Base-by-base conservation (phyloP, 2,113 vertebrate genomes). In the Agapornis roseicollis region DNA sequence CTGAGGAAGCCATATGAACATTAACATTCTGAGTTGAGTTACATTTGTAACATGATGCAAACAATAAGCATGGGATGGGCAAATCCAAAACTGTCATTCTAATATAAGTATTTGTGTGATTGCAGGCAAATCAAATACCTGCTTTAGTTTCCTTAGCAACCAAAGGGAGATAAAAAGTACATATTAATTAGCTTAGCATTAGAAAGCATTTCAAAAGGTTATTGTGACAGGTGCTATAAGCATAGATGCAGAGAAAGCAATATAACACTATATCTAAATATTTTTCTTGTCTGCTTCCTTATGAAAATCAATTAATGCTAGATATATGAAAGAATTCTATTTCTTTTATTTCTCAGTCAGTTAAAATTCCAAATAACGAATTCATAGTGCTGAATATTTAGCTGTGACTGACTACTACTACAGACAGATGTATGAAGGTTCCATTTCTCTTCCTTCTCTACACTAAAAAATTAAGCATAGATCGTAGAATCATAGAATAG, bases 321-420 rank as follows among this genome's bases (percentile, higher is more conserved):
- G 10, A 5, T 41, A 33, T 66, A 65, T 49, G 27, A 47, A 73
- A 94, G 42, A 66, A 11, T 18, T 85, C 70, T 61, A 65, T 70
- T 65, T 74, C 35, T 76, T 85, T 61, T 55, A 86, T 78, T 87
- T 85, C 65, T 87, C 89, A 87, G 42, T 71, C 55, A 71, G 42
- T 81, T 91, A 77, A 91, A 96, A 93, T 53, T 17, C 7, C 56
- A 89, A 89, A 70, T 85, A 94, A 93, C 20, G 56, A 93, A 47
- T 81, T 94, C 61, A 64, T 46, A 39, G 25, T 13, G 44, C 58
- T 71, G 83, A 88, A 88, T 13, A 56, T 68, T 90, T 72, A 60
- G 53, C 50, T 71, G 60, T 81, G 73, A 90, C 41, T 94, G 80
- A 55, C 76, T 49, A 61, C 27, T 73, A 60, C 77, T 49, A 65